Conservation (phyloP, 2,888 invertebrate genomes). For the Rhodophaea formosa region DNA sequence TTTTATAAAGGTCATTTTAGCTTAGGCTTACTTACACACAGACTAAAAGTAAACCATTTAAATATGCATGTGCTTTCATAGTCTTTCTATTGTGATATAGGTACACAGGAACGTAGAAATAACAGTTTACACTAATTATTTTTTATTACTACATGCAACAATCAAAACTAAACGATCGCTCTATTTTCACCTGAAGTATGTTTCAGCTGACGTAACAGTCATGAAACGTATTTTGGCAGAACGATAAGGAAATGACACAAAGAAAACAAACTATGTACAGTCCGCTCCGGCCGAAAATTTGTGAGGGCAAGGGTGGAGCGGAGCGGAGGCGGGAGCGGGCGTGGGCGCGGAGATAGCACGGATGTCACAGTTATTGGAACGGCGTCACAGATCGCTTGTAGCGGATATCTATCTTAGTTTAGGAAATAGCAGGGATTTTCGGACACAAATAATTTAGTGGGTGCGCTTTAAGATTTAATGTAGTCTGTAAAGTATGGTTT, state of each 20-base stretch:
- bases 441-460: not conserved
- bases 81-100: too few species aligned
- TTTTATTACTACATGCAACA: constrained; percentile 30
- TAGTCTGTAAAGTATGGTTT: too few species aligned
- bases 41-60: too few species aligned
- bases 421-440: not conserved
- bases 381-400: constrained; percentile 68
- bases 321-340: constrained; percentile 37
- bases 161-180: constrained; percentile 52
- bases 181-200: constrained; percentile 75
- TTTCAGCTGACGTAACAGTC: constrained; percentile 76
- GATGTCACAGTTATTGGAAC: constrained; percentile 74
- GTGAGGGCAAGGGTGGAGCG: constrained; percentile 48
- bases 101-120: too few species aligned
- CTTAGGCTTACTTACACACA: too few species aligned
- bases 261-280: constrained; percentile 77
- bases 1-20: too few species aligned
- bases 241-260: constrained; percentile 81
- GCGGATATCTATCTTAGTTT: constrained; percentile 43
- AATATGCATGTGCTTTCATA: too few species aligned
- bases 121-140: not conserved
- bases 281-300: constrained; percentile 72
- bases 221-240: constrained; percentile 80
- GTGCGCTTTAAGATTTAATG: not conserved
- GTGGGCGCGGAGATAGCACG: constrained; percentile 49